Conservation (phyloP, 2,113 vertebrate genomes). For the Sinocyclocheilus maitianheensis region DNA sequence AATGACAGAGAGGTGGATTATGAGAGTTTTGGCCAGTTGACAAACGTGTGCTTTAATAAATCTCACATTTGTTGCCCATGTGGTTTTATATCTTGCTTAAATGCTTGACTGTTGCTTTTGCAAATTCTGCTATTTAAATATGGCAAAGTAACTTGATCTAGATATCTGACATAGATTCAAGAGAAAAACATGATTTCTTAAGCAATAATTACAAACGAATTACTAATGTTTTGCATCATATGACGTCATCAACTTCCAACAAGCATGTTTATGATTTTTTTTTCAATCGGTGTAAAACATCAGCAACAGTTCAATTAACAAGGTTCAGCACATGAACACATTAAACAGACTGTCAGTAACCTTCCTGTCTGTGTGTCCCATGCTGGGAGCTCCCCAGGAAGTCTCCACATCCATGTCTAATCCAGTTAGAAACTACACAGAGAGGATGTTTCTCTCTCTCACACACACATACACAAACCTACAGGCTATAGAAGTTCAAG, state of each 20-base stretch:
- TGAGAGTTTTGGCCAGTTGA: neutral
- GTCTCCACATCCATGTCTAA: conserved; percentile 37
- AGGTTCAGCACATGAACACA: neutral
- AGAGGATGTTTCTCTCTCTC: neutral
- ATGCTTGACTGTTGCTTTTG: neutral
- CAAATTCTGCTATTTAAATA: too few species aligned
- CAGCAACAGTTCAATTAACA: neutral
- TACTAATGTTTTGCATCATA: neutral
- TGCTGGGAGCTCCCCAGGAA: conserved; percentile 27
- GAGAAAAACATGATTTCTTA: neutral
- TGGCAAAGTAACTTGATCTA: neutral
- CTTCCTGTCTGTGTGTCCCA: conserved; percentile 6
- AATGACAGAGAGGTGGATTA: neutral
- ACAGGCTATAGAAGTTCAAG: conserved; percentile 1
- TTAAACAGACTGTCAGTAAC: neutral
- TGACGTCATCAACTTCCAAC: neutral
- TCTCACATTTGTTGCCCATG: neutral
- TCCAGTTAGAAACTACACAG: conserved; percentile 21
- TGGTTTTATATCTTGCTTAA: neutral
- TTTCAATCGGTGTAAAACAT: neutral
- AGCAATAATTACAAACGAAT: neutral
- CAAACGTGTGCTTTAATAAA: neutral
- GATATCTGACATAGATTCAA: neutral
- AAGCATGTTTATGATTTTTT: neutral
- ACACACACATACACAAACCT: neutral